Conservation (phyloP, 2,113 vertebrate species). For the Zingel zingel region DNA sequence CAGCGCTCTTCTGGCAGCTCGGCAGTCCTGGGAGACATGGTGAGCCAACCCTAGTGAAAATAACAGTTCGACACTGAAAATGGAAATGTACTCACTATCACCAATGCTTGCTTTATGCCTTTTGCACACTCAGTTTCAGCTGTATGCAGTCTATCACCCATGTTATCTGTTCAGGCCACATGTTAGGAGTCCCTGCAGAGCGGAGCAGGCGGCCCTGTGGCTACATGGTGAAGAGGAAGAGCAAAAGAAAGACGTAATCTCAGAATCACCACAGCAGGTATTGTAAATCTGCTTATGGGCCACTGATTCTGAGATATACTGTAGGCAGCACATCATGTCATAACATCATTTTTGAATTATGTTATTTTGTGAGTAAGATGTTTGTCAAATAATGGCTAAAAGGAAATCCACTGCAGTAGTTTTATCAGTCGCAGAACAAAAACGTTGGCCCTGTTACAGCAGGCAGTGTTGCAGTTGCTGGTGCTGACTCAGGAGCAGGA, state of each 20-base stretch:
- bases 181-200: conserved; percentile 55
- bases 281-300: neutral
- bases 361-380: neutral
- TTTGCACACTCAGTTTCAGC: neutral
- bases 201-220: conserved; percentile 72
- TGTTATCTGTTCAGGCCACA: conserved; percentile 73
- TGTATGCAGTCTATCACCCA: neutral
- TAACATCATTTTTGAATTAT: neutral
- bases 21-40: conserved; percentile 83
- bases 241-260: conserved; percentile 22
- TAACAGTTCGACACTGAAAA: neutral
- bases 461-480: conserved; percentile 77
- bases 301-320: neutral
- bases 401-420: neutral
- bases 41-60: conserved; percentile 42
- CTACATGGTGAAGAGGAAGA: conserved; percentile 49
- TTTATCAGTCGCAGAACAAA: conserved; percentile 16
- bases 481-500: conserved; percentile 82
- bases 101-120: neutral
- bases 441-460: conserved; percentile 42
- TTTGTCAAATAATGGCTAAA: neutral
- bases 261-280: conserved; percentile 75
- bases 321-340: neutral
- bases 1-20: conserved; percentile 76
- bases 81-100: neutral